phyloP scores from a whole-genome alignment of 2,888 invertebrate species.

The Eupithecia dodoneata region DNA sequence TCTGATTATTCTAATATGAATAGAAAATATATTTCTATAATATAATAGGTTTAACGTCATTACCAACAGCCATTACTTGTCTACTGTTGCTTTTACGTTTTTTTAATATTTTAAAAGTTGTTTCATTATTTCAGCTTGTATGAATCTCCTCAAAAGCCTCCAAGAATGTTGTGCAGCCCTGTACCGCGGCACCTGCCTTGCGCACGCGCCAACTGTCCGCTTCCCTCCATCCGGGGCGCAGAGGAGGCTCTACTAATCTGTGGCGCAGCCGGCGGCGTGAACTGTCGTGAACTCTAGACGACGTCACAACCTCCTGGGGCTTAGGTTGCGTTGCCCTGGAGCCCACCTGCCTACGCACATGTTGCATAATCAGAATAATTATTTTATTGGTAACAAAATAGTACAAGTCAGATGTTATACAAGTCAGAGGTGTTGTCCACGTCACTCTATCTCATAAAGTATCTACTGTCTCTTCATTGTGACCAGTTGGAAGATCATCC shows the following conservation, averaged over 20 bases:
- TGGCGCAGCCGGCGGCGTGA: slow-evolving; percentile 2
- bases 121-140: background rate
- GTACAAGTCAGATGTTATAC: too few species aligned
- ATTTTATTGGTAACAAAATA: too few species aligned
- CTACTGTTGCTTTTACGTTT: background rate
- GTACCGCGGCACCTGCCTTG: slow-evolving; percentile 72
- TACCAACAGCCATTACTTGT: background rate
- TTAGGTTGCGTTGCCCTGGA: slow-evolving; percentile 50
- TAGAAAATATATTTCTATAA: too few species aligned
- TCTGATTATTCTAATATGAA: too few species aligned
- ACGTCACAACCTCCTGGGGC: background rate
- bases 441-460: too few species aligned
- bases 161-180: slow-evolving; percentile 49
- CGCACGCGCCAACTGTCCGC: slow-evolving; percentile 79
- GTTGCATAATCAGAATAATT: too few species aligned
- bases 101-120: background rate
- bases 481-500: background rate
- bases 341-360: slow-evolving; percentile 76
- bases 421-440: too few species aligned
- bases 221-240: slow-evolving; percentile 47
- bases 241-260: background rate
- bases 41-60: background rate
- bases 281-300: slow-evolving; percentile 3
- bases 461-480: too few species aligned
- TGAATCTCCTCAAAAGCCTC: slow-evolving; percentile 20